Conservation (phyloP, 2,797 vertebrate species). For the Lerista edwardsae region DNA sequence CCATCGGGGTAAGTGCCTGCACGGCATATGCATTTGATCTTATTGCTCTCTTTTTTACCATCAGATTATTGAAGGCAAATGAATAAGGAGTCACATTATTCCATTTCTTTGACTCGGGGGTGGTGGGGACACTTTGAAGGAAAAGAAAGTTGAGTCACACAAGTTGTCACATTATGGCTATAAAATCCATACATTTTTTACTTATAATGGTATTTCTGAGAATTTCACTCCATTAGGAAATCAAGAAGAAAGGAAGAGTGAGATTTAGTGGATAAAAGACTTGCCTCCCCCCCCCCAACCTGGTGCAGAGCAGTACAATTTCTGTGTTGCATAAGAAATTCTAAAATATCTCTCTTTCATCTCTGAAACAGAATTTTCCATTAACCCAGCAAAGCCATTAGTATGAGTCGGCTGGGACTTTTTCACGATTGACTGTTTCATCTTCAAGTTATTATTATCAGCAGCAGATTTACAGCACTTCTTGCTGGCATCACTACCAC, state of each 20-base stretch:
- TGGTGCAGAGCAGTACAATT: neutral
- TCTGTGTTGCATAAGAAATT: conserved; percentile 10
- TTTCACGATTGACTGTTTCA: conserved; percentile 16
- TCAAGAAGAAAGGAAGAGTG: conserved; percentile 31
- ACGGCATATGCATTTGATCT: conserved; percentile 50
- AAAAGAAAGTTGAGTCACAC: conserved; percentile 59
- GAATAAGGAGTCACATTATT: conserved; percentile 25
- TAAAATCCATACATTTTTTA: conserved; percentile 42
- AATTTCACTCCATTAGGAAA: conserved; percentile 25
- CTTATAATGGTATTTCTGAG: conserved; percentile 51
- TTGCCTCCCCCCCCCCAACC: neutral
- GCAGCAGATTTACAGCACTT: conserved; percentile 13
- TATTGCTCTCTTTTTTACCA: conserved; percentile 16
- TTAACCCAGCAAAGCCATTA: conserved; percentile 10
- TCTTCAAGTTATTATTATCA: conserved; percentile 31
- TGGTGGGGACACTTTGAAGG: conserved; percentile 28
- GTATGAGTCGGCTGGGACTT: neutral
- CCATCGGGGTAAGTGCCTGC: conserved; percentile 22
- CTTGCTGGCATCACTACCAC: neutral
- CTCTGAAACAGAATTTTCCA: conserved; percentile 3
- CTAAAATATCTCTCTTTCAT: conserved; percentile 20
- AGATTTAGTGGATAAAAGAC: conserved; percentile 39
- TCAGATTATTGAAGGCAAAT: conserved; percentile 26
- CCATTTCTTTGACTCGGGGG: conserved; percentile 6
- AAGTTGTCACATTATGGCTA: conserved; percentile 25